These are phyloP conservation scores for Cephalotes varians DNA, from an alignment of 2,888 invertebrate species.

Conservation along the genomic window DNA sequence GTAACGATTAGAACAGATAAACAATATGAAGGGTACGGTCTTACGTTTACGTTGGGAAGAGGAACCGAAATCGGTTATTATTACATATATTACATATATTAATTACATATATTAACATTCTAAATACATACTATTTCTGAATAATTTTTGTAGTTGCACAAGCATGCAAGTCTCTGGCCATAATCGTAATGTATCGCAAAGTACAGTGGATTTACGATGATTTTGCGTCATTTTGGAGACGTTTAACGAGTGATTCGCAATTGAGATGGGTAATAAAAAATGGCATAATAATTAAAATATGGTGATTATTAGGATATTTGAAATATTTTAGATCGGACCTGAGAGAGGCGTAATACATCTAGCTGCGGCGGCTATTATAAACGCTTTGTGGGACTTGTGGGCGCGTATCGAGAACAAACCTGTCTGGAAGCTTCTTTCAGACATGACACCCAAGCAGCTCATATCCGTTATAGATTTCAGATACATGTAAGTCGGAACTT, in stretches of 20 bases:
- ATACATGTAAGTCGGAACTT: slow-evolving; percentile 86
- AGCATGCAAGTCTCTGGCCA: slow-evolving; percentile 91
- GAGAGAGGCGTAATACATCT: slow-evolving; percentile 96
- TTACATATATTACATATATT: slow-evolving; percentile 23
- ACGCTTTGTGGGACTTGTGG: slow-evolving; percentile 97
- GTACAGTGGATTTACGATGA: slow-evolving; percentile 91
- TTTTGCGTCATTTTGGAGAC: slow-evolving; percentile 93
- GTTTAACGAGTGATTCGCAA: slow-evolving; percentile 94
- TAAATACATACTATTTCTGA: not conserved
- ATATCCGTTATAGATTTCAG: slow-evolving; percentile 96
- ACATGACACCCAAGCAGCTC: slow-evolving; percentile 94
- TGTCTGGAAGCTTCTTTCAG: slow-evolving; percentile 93
- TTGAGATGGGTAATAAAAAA: slow-evolving; percentile 92
- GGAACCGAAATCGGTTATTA: slow-evolving; percentile 95
- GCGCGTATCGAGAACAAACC: slow-evolving; percentile 94
- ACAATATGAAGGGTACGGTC: slow-evolving; percentile 91
- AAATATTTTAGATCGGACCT: slow-evolving; percentile 90
- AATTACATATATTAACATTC: not conserved
- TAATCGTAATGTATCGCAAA: slow-evolving; percentile 90
- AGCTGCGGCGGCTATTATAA: slow-evolving; percentile 95
- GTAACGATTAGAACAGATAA: slow-evolving; percentile 91
- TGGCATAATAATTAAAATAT: not conserved
- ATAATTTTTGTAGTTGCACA: slow-evolving; percentile 88
- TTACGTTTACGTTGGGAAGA: slow-evolving; percentile 95
- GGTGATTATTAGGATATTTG: not conserved